Percentiles rank a stretch among this genome's conserved stretches.
Conservation (phyloP, 1,140 invertebrate genomes). For the Drosophila miranda region DNA sequence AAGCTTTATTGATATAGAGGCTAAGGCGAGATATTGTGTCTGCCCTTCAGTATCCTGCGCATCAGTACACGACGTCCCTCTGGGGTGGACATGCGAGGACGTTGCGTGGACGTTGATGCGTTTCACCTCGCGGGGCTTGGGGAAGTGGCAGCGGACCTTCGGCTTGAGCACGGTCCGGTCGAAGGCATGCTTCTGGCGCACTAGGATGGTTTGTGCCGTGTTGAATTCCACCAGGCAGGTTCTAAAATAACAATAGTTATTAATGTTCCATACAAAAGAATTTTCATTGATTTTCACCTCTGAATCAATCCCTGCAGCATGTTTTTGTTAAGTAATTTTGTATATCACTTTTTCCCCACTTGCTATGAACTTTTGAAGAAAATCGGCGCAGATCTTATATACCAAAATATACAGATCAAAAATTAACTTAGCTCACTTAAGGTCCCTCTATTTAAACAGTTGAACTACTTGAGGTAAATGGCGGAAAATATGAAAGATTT, state of each 20-base stretch:
- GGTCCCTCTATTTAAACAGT: too few relatives aligned
- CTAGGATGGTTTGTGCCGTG: conserved; percentile 54
- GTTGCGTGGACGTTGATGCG: conserved; percentile 87
- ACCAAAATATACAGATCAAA: too few relatives aligned
- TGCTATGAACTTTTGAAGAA: too few relatives aligned
- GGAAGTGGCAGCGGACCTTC: conserved; percentile 87
- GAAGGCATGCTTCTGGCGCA: conserved; percentile 71
- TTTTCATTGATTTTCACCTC: conserved; percentile 38
- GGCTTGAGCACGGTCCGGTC: conserved; percentile 71
- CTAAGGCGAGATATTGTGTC: conserved; percentile 88
- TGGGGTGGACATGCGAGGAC: conserved; percentile 87
- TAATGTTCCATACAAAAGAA: conserved; percentile 15
- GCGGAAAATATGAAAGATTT: too few relatives aligned
- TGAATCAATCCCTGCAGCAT: conserved; percentile 66
- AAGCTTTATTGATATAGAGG: conserved; percentile 27
- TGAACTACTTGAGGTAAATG: too few relatives aligned
- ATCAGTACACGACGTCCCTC: conserved; percentile 87
- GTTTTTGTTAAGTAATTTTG: conserved; percentile 12
- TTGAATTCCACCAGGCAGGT: conserved; percentile 43
- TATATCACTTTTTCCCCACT: too few relatives aligned
- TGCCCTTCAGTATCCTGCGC: conserved; percentile 89
- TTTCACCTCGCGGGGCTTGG: conserved; percentile 87
- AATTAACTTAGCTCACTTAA: too few relatives aligned
- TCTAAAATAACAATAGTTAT: conserved; percentile 9
- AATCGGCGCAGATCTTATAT: too few relatives aligned